Evolutionary conservation across 1,140 invertebrate species (phyloP).

Genomic region (Manduca sexta): DNA sequence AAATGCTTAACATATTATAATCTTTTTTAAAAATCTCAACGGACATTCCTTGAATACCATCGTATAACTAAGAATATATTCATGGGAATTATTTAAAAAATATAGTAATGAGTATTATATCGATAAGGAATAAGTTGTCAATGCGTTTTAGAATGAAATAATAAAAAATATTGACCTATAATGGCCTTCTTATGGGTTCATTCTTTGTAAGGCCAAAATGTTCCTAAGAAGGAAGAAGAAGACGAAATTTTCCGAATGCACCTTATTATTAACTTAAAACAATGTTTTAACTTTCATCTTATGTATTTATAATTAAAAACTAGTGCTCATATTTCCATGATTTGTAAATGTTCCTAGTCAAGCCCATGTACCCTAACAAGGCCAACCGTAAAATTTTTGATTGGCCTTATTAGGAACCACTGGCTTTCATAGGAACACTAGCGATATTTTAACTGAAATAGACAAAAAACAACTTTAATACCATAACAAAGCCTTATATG

Average conservation of each 20-base stretch:
- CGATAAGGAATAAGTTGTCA: slow-evolving; percentile 18
- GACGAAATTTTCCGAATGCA: too few species aligned
- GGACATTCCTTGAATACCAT: slow-evolving; percentile 17
- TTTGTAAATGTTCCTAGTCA: slow-evolving; percentile 20
- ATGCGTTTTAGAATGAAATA: slow-evolving; percentile 18
- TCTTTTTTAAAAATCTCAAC: slow-evolving; percentile 17
- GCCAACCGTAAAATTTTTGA: slow-evolving; percentile 25
- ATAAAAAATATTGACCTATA: slow-evolving; percentile 10
- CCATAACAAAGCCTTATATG: slow-evolving; percentile 16
- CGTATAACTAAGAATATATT: slow-evolving; percentile 19
- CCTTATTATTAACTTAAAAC: too few species aligned
- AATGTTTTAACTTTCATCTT: not conserved
- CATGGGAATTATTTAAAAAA: slow-evolving; percentile 24
- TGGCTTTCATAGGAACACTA: slow-evolving; percentile 20
- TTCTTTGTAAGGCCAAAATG: slow-evolving; percentile 19
- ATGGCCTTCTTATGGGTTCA: slow-evolving; percentile 16
- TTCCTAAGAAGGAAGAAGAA: not conserved
- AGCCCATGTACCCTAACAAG: slow-evolving; percentile 24
- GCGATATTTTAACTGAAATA: slow-evolving; percentile 17
- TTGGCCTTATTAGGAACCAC: slow-evolving; percentile 26
- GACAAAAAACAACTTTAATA: slow-evolving; percentile 17
- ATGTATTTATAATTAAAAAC: too few species aligned
- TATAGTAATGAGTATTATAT: slow-evolving; percentile 17
- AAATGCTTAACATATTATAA: slow-evolving; percentile 8
- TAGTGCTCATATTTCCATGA: not conserved